phyloP scores from a whole-genome alignment of 2,797 vertebrate genomes.

The Diceros bicornis region DNA sequence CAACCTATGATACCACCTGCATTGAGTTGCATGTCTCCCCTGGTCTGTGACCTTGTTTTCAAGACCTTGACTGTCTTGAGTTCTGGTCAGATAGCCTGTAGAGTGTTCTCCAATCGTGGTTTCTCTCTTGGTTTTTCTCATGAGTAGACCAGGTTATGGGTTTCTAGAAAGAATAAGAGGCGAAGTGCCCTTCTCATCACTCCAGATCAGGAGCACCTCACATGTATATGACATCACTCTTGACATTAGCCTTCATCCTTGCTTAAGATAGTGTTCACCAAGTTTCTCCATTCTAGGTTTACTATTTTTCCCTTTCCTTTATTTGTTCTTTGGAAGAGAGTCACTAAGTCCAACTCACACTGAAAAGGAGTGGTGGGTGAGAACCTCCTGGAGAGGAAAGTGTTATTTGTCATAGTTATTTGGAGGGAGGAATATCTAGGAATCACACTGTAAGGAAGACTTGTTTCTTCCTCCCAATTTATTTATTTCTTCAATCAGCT shows the following conservation, averaged over 20 bases:
- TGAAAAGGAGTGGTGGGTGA: not conserved
- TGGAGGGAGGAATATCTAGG: not conserved
- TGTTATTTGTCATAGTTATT: not conserved
- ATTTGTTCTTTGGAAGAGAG: conserved; percentile 9
- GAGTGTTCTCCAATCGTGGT: not conserved
- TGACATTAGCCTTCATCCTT: not conserved
- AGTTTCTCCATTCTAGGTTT: not conserved
- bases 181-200: not conserved
- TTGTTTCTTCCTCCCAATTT: not conserved
- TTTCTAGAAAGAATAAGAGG: not conserved
- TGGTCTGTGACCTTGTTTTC: not conserved
- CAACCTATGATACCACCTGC: not conserved
- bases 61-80: not conserved
- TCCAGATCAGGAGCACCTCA: not conserved
- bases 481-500: conserved; percentile 43
- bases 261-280: not conserved
- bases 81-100: not conserved
- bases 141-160: not conserved
- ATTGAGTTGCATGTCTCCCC: not conserved
- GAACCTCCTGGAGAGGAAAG: not conserved
- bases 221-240: no score
- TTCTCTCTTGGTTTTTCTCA: conserved; percentile 21
- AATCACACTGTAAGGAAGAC: not conserved
- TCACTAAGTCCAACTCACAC: not conserved
- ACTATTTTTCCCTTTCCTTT: not conserved